Conservation (phyloP, 2,888 invertebrate genomes). For the Stenichneumon culpator region DNA sequence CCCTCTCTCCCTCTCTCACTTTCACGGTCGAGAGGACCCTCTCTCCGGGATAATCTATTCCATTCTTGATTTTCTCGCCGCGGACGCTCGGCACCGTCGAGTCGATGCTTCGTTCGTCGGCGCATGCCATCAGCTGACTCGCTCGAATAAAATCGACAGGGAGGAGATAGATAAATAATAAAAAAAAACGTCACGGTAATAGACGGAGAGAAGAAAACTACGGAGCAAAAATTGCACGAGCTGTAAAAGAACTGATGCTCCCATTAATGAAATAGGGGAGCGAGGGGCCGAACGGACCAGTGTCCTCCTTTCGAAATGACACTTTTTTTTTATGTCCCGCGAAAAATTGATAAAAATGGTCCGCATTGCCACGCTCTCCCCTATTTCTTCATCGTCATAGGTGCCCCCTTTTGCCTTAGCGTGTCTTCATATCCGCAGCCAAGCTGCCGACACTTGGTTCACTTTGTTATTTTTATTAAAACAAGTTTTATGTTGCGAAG, state of each 20-base stretch:
- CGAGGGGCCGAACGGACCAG: neutral
- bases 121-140: conserved; percentile 5
- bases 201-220: conserved; percentile 24
- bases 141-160: conserved; percentile 27
- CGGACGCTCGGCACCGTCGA: neutral
- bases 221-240: conserved; percentile 37
- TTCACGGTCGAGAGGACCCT: conserved; percentile 31
- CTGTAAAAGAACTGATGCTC: conserved; percentile 23
- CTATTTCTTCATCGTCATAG: neutral
- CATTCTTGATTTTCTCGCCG: conserved; percentile 50
- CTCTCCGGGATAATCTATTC: conserved; percentile 73
- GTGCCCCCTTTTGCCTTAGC: neutral
- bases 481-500: neutral
- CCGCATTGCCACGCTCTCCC: neutral
- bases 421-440: conserved; percentile 4
- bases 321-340: neutral
- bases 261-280: conserved; percentile 50
- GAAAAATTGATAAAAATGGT: neutral
- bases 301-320: neutral
- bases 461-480: conserved; percentile 5
- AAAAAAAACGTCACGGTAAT: conserved; percentile 21
- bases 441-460: neutral
- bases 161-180: conserved; percentile 8
- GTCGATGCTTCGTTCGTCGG: conserved; percentile 23
- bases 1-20: conserved; percentile 19